Evolutionary conservation across 2,113 vertebrate species (phyloP).

Genomic region (Elachura formosa): DNA sequence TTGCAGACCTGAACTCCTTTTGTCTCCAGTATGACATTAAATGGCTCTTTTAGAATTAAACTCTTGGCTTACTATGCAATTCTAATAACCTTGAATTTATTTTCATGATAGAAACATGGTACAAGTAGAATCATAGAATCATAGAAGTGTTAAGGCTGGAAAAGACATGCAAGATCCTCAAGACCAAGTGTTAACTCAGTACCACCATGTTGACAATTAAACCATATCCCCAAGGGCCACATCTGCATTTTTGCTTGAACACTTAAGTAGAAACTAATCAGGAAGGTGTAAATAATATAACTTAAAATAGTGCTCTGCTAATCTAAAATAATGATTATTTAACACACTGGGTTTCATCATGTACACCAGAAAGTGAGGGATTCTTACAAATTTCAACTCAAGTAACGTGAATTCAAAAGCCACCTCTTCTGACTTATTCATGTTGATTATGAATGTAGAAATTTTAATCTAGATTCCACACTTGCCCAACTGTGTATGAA

Average conservation of each 20-base stretch:
- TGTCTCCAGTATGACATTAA: not conserved
- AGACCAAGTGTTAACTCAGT: not conserved
- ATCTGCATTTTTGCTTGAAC: not conserved
- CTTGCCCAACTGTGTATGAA: not conserved
- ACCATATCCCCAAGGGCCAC: too few species aligned
- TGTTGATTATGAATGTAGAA: not conserved
- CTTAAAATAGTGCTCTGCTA: not conserved
- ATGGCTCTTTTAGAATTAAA: not conserved
- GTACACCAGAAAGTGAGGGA: not conserved
- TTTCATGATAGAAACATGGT: not conserved
- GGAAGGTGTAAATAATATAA: not conserved
- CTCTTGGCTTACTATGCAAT: not conserved
- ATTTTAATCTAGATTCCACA: not conserved
- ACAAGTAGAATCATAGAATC: not conserved
- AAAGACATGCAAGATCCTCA: not conserved
- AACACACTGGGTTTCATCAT: not conserved
- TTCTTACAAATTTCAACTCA: not conserved
- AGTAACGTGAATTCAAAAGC: not conserved
- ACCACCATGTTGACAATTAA: not conserved
- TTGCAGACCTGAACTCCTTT: not conserved
- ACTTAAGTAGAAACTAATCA: not conserved
- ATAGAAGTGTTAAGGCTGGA: not conserved
- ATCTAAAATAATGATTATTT: not conserved
- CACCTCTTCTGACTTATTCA: not conserved
- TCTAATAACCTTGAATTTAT: not conserved